phyloP scores from a whole-genome alignment of 2,797 vertebrate species.

The Onychomys arenicola region DNA sequence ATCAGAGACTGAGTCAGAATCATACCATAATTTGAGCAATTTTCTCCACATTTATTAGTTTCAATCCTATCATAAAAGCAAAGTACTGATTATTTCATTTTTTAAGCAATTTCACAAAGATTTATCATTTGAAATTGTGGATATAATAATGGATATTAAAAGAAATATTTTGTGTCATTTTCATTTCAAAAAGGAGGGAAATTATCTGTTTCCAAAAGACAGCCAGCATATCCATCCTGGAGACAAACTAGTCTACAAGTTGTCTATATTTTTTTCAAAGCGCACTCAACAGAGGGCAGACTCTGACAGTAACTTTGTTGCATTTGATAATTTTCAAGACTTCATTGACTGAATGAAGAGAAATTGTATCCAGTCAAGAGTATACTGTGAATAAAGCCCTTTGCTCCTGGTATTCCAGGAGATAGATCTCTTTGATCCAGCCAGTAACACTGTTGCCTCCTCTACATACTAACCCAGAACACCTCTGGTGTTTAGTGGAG shows the following conservation, averaged over 20 bases:
- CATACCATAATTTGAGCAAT: background rate
- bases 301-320: background rate
- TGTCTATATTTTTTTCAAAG: background rate
- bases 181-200: background rate
- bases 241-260: background rate
- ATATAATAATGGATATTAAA: background rate
- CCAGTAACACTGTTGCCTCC: background rate
- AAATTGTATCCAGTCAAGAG: background rate
- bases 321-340: background rate
- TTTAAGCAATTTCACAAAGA: background rate
- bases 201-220: background rate
- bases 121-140: background rate
- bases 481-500: background rate
- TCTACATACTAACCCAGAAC: background rate
- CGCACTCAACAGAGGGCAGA: background rate
- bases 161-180: slow-evolving; percentile 13
- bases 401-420: background rate
- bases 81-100: background rate
- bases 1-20: background rate
- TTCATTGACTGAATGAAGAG: background rate
- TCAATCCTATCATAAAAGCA: background rate
- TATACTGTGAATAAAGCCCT: background rate
- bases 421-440: background rate
- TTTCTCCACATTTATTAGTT: background rate
- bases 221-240: background rate